Percentiles rank a stretch among this genome's conserved stretches.
phyloP scores from a whole-genome alignment of 2,113 vertebrate genomes.

The Coptodon rendalli region DNA sequence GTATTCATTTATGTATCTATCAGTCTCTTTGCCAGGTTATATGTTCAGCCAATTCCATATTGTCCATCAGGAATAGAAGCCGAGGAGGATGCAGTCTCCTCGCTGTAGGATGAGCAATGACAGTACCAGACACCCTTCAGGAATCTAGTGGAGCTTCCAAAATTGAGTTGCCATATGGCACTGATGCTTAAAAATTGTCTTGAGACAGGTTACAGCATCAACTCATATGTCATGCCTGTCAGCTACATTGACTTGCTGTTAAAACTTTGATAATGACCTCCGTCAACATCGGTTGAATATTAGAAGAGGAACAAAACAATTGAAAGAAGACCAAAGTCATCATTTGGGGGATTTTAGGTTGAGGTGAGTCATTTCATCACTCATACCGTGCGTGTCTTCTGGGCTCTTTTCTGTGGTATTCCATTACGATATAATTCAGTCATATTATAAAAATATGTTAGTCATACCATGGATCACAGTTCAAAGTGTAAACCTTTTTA shows the following conservation, averaged over 20 bases:
- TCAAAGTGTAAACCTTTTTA: slow-evolving; percentile 69
- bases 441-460: slow-evolving; percentile 65
- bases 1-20: neutral
- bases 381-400: neutral
- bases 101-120: slow-evolving; percentile 61
- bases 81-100: slow-evolving; percentile 36
- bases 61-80: slow-evolving; percentile 22
- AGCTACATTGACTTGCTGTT: slow-evolving; percentile 30
- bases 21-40: neutral
- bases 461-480: slow-evolving; percentile 58
- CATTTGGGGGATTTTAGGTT: neutral
- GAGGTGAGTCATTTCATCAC: slow-evolving; percentile 16
- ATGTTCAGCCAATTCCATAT: slow-evolving; percentile 13
- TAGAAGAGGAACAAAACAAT: neutral
- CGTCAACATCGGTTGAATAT: neutral
- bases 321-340: neutral
- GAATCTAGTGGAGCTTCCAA: slow-evolving; percentile 66
- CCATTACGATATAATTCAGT: slow-evolving; percentile 50
- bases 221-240: slow-evolving; percentile 57
- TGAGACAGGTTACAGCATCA: slow-evolving; percentile 53
- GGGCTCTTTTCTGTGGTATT: slow-evolving; percentile 34
- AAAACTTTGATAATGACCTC: slow-evolving; percentile 31
- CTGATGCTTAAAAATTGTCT: slow-evolving; percentile 45
- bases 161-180: slow-evolving; percentile 71
- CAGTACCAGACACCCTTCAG: slow-evolving; percentile 67